phyloP scores from a whole-genome alignment of 2,113 vertebrate species.

The human region DNA sequence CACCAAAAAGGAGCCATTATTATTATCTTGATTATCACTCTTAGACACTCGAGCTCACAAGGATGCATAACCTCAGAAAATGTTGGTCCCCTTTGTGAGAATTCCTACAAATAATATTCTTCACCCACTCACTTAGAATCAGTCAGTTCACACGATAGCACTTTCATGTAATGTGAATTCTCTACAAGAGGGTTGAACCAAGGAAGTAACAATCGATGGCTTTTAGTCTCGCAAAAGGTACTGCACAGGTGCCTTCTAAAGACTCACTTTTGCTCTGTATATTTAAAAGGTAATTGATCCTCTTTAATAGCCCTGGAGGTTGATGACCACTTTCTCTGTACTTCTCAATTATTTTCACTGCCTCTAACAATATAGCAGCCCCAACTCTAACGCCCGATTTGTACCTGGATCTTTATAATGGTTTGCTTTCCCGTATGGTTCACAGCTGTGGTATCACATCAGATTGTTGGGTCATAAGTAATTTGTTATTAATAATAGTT shows the following conservation, averaged over 20 bases:
- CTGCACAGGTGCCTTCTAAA: neutral
- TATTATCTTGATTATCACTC: neutral
- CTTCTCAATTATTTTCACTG: neutral
- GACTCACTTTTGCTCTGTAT: neutral
- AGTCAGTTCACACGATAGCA: neutral
- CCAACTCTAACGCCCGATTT: neutral
- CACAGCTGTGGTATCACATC: neutral
- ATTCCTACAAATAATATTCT: neutral
- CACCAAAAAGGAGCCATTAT: neutral
- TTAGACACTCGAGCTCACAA: neutral
- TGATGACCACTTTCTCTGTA: neutral
- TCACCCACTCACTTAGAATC: neutral
- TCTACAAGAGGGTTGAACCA: neutral
- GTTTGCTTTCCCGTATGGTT: neutral
- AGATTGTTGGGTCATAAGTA: neutral
- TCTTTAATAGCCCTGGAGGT: neutral
- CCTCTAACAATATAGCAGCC: neutral
- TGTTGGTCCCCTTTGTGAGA: neutral
- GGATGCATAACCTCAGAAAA: neutral
- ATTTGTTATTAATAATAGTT: conserved; percentile 46
- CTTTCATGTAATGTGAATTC: neutral
- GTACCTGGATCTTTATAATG: neutral
- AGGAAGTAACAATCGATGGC: neutral
- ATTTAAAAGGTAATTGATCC: neutral
- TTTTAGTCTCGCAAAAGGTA: neutral